These are phyloP conservation scores for Slavum lentiscoides DNA, from an alignment of 2,888 invertebrate species.

Conservation along the genomic window DNA sequence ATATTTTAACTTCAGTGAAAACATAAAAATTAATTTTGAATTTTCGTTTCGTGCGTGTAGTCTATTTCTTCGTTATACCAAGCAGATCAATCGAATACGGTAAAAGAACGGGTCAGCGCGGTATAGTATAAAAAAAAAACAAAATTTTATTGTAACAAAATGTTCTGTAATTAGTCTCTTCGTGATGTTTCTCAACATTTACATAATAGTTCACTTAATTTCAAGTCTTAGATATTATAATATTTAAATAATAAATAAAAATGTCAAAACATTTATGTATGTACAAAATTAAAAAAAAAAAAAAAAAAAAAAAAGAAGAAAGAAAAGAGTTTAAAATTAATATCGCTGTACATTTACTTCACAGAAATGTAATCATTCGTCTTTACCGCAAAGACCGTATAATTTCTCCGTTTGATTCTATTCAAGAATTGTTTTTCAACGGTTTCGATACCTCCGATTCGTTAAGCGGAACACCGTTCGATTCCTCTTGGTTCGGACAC, in stretches of 20 bases:
- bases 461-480: neutral
- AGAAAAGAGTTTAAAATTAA: conserved; percentile 12
- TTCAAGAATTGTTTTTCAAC: neutral
- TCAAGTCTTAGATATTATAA: neutral
- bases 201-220: neutral
- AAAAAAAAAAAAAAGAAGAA: neutral
- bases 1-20: too few species aligned
- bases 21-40: too few species aligned
- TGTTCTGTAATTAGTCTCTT: conserved; percentile 13
- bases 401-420: too few species aligned
- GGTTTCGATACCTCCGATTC: conserved; percentile 29
- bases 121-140: neutral
- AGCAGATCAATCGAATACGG: too few species aligned
- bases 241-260: conserved; percentile 1
- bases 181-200: neutral
- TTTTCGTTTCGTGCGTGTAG: too few species aligned
- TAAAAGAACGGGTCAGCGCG: too few species aligned
- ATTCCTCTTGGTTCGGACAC: conserved; percentile 54
- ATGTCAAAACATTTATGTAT: neutral
- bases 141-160: neutral
- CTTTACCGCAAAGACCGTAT: conserved; percentile 2
- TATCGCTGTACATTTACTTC: too few species aligned
- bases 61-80: too few species aligned
- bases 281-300: conserved; percentile 17
- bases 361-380: neutral